Evolutionary conservation across 2,113 vertebrate species (phyloP).

Genomic region (Campylomormyrus numenius): DNA sequence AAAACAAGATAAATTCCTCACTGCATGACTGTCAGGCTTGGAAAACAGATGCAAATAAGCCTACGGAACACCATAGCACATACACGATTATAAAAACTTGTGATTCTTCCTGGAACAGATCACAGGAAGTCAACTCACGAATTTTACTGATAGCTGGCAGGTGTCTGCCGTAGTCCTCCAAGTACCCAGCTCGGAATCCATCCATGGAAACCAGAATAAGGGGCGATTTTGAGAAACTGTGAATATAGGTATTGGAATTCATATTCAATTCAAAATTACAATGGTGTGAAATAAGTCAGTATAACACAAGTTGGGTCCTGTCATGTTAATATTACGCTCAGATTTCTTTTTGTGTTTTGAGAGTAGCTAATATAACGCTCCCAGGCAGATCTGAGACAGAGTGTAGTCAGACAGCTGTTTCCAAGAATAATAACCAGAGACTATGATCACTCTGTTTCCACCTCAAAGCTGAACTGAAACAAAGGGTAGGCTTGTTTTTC

Average conservation of each 20-base stretch:
- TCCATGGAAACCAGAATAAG: conserved; percentile 90
- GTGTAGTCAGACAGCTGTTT: background rate
- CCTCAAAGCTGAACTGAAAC: background rate
- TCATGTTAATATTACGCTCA: background rate
- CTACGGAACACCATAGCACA: background rate
- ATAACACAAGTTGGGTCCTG: background rate
- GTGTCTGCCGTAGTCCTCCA: conserved; percentile 63
- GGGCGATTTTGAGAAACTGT: conserved; percentile 76
- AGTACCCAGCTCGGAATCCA: conserved; percentile 82
- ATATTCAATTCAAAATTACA: background rate
- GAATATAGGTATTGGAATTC: background rate
- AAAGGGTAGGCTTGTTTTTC: background rate
- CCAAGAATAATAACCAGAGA: background rate
- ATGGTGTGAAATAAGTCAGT: background rate
- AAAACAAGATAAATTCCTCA: conserved; percentile 23
- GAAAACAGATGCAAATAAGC: background rate
- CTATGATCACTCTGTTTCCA: conserved; percentile 4
- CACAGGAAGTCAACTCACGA: conserved; percentile 63
- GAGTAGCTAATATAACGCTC: background rate
- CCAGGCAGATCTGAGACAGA: background rate
- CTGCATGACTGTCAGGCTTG: background rate
- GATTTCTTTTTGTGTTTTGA: background rate
- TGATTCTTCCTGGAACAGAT: background rate
- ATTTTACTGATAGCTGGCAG: conserved; percentile 76
- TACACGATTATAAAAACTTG: background rate